Conservation (phyloP, 2,888 invertebrate species). For the Microdon myrmicae region DNA sequence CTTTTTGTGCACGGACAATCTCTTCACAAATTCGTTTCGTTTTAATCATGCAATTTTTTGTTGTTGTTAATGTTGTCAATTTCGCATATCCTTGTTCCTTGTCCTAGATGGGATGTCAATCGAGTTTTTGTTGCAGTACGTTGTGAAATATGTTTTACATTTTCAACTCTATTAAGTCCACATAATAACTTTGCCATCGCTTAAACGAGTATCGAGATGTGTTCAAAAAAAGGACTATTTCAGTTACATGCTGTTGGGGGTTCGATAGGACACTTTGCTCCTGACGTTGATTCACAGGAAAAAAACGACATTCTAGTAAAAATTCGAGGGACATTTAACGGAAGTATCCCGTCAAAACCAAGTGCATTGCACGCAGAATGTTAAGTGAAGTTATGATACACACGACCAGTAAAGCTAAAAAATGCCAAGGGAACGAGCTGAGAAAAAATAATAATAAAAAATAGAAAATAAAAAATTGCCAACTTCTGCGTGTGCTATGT, state of each 20-base stretch:
- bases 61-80: too few species aligned
- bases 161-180: conserved; percentile 40
- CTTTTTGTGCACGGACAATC: too few species aligned
- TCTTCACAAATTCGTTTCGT: conserved; percentile 14
- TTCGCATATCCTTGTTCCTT: conserved; percentile 2
- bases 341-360: conserved; percentile 45
- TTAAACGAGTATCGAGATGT: too few species aligned
- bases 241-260: too few species aligned
- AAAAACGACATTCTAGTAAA: too few species aligned
- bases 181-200: conserved; percentile 27
- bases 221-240: too few species aligned
- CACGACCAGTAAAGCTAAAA: background rate
- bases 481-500: conserved; percentile 50
- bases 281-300: too few species aligned
- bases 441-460: too few species aligned
- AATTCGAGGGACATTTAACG: conserved; percentile 35
- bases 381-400: conserved; percentile 41
- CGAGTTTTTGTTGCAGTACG: conserved; percentile 5
- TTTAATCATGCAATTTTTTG: conserved; percentile 40
- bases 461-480: background rate
- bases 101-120: conserved; percentile 45
- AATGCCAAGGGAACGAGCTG: too few species aligned
- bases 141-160: conserved; percentile 20
- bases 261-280: too few species aligned
- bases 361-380: conserved; percentile 49